Percentiles rank a stretch among this genome's conserved stretches.
phyloP scores from a whole-genome alignment of 2,113 vertebrate species.

The Emberiza fucata region DNA sequence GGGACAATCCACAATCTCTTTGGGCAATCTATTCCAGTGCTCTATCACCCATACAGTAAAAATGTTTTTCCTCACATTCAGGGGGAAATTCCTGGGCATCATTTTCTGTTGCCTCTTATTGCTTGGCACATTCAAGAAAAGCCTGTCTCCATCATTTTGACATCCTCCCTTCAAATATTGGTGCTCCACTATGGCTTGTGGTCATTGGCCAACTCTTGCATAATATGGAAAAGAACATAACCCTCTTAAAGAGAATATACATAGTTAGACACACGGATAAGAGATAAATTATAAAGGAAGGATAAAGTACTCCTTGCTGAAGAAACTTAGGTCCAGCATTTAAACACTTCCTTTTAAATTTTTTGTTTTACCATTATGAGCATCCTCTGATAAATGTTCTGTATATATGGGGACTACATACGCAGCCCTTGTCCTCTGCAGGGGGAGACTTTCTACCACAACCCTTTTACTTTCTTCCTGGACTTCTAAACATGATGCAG shows the following conservation, averaged over 20 bases:
- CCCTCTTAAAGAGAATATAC: not conserved
- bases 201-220: not conserved
- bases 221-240: not conserved
- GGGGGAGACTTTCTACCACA: not conserved
- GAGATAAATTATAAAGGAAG: not conserved
- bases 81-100: not conserved
- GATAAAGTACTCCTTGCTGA: not conserved
- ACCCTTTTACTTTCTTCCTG: not conserved
- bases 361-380: not conserved
- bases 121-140: not conserved
- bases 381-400: not conserved
- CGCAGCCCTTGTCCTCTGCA: not conserved
- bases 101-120: not conserved
- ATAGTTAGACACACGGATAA: not conserved
- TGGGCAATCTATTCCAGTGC: not conserved
- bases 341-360: not conserved
- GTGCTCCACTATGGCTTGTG: not conserved
- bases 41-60: not conserved
- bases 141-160: not conserved
- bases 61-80: not conserved
- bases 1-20: not conserved
- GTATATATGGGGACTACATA: not conserved
- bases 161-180: not conserved
- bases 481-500: not conserved
- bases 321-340: not conserved